phyloP scores from a whole-genome alignment of 2,888 invertebrate genomes.

The Coleophora flavipennella region DNA sequence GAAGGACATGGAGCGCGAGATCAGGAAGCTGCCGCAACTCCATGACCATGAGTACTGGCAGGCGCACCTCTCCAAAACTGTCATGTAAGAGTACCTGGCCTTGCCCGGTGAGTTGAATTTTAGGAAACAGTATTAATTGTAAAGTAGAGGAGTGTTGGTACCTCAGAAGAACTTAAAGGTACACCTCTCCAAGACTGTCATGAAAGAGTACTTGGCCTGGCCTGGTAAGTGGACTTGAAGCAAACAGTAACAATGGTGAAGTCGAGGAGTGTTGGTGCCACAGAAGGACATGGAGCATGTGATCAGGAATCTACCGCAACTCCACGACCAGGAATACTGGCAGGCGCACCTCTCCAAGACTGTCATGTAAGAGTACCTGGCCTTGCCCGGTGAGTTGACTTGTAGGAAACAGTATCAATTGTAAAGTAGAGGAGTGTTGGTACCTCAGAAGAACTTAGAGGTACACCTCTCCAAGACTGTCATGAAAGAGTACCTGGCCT shows the following conservation, averaged over 20 bases:
- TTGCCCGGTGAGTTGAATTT: slow-evolving; percentile 38
- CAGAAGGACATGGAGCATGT: slow-evolving; percentile 57
- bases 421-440: too few relatives aligned
- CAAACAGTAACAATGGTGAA: too few relatives aligned
- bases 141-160: slow-evolving; percentile 42
- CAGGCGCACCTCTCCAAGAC: too few relatives aligned
- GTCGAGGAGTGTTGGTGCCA: slow-evolving; percentile 59
- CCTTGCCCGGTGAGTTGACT: too few relatives aligned
- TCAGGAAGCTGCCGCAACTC: slow-evolving; percentile 50
- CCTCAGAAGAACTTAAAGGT: slow-evolving; percentile 54
- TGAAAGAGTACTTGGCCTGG: slow-evolving; percentile 43
- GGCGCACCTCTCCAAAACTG: slow-evolving; percentile 31
- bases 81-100: slow-evolving; percentile 40
- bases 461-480: slow-evolving; percentile 33
- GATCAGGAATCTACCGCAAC: slow-evolving; percentile 49
- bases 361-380: too few relatives aligned
- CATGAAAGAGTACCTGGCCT: slow-evolving; percentile 38
- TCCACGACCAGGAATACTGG: too few relatives aligned
- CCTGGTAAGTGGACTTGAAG: too few relatives aligned
- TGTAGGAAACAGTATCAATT: too few relatives aligned
- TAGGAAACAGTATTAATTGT: not conserved
- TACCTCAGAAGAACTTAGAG: slow-evolving; percentile 44
- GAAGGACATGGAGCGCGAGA: slow-evolving; percentile 51
- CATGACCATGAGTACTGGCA: slow-evolving; percentile 51
- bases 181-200: slow-evolving; percentile 32